A percentile compares a stretch with the other conserved stretches of the same genome.
Conservation (phyloP, 2,797 vertebrate species). For the Champsocephalus esox region DNA sequence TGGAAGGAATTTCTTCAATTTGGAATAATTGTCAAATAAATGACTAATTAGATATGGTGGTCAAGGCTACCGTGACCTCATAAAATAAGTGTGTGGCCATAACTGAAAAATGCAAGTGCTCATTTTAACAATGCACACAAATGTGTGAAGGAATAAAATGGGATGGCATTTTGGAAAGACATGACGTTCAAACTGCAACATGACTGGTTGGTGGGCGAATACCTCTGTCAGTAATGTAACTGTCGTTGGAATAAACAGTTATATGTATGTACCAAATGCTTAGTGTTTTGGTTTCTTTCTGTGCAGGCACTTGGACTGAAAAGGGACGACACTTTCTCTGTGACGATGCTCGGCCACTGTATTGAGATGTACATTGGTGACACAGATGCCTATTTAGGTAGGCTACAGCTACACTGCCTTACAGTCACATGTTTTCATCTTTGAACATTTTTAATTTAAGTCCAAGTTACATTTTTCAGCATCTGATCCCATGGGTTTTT, state of each 20-base stretch:
- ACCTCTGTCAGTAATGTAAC: no score
- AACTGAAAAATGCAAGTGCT: no score
- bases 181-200: no score
- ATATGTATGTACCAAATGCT: not conserved
- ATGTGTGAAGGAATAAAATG: no score
- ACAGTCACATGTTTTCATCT: not conserved
- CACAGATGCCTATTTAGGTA: conserved; percentile 98
- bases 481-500: not conserved
- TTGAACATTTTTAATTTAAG: not conserved
- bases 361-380: conserved; percentile 99
- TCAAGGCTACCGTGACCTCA: no score
- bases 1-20: no score
- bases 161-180: no score
- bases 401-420: conserved; percentile 30
- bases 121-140: no score
- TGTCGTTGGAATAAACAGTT: not conserved
- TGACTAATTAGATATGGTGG: no score
- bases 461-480: not conserved
- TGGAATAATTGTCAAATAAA: no score
- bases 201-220: no score
- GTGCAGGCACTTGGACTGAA: conserved; percentile 95
- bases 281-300: conserved; percentile 3
- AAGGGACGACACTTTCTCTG: conserved; percentile 98
- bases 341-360: conserved; percentile 98
- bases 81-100: no score